Conservation (phyloP, 2,888 invertebrate species). For the Drosophila planitibia region DNA sequence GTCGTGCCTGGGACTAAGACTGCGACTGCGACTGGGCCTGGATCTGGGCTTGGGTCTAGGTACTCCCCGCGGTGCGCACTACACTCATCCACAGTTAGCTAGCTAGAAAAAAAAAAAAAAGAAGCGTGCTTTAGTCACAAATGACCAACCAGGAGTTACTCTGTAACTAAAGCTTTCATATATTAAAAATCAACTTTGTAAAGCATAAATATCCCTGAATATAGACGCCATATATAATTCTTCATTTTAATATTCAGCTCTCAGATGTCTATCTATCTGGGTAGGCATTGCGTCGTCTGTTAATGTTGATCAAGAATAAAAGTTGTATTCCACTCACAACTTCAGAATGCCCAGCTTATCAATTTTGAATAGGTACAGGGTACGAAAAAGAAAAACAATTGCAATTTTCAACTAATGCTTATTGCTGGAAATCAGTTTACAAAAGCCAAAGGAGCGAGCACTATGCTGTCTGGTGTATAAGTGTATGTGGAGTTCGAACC, state of each 20-base stretch:
- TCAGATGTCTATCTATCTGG: no score
- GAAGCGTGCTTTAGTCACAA: background rate
- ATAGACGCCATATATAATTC: no score
- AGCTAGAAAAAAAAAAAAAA: background rate
- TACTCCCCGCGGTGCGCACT: slow-evolving; percentile 74
- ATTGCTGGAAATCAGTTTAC: slow-evolving; percentile 84
- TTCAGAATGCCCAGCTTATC: background rate
- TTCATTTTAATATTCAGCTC: no score
- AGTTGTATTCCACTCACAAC: background rate
- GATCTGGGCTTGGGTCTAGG: slow-evolving; percentile 35
- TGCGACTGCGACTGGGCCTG: slow-evolving; percentile 27
- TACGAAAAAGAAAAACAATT: slow-evolving; percentile 73
- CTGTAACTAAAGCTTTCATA: background rate
- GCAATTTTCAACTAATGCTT: slow-evolving; percentile 84
- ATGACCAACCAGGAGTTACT: background rate
- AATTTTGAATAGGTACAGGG: background rate
- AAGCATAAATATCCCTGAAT: background rate
- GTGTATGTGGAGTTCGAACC: slow-evolving; percentile 40
- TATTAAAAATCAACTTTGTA: background rate
- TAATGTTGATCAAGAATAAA: background rate
- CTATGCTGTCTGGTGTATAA: slow-evolving; percentile 34
- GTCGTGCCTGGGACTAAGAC: slow-evolving; percentile 58
- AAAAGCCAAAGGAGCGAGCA: slow-evolving; percentile 69
- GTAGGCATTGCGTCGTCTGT: no score
- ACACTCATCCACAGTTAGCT: slow-evolving; percentile 26